Evolutionary conservation across 2,113 vertebrate species (phyloP).

Genomic region (Rhinopomastus cyanomelas): DNA sequence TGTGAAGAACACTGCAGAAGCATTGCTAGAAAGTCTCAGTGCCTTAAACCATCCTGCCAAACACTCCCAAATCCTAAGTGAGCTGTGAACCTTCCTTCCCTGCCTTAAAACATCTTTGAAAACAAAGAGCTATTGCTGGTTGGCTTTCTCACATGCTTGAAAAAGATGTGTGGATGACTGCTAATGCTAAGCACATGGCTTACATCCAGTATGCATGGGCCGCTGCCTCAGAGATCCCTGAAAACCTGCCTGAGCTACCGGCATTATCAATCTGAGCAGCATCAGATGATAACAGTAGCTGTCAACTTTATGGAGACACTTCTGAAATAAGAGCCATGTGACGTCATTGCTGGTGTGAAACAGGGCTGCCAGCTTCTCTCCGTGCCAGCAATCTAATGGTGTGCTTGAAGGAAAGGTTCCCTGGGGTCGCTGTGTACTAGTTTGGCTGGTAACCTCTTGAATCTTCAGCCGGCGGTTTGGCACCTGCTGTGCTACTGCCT

Average conservation of each 20-base stretch:
- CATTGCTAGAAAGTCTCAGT: background rate
- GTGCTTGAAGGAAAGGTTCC: conserved; percentile 40
- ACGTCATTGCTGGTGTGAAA: conserved; percentile 30
- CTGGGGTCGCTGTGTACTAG: conserved; percentile 7
- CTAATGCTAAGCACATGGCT: background rate
- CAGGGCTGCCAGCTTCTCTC: background rate
- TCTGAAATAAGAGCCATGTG: conserved; percentile 36
- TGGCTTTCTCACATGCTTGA: conserved; percentile 2
- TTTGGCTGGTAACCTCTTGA: conserved; percentile 39
- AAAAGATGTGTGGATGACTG: background rate
- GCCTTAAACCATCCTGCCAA: background rate
- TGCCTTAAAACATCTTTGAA: conserved; percentile 12
- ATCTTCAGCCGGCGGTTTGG: background rate
- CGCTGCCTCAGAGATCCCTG: background rate
- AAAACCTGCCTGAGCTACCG: background rate
- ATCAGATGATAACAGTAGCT: conserved; percentile 8
- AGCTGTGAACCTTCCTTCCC: background rate
- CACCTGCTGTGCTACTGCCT: conserved; percentile 7
- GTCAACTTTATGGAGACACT: conserved; percentile 15
- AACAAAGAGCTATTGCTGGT: background rate
- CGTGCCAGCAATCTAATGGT: background rate
- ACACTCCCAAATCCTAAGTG: background rate
- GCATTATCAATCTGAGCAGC: background rate
- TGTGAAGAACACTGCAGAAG: background rate
- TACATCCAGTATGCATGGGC: background rate